Evolutionary conservation across 1,140 invertebrate species (phyloP).

Genomic region (Mylabris phalerata): DNA sequence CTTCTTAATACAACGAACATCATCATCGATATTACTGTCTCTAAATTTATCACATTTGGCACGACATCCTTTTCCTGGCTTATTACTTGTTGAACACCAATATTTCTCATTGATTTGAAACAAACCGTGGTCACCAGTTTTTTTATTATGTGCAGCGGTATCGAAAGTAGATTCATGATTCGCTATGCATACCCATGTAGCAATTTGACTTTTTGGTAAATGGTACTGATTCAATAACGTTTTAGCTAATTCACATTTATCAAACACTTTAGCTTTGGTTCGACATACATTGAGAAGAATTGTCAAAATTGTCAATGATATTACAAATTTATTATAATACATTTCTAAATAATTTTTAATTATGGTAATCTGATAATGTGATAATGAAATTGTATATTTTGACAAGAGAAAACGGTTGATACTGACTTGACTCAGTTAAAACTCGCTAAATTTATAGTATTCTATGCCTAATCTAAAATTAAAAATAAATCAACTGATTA

Average conservation of each 20-base stretch:
- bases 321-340: background rate
- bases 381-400: too few relatives aligned
- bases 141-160: background rate
- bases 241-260: constrained; percentile 7
- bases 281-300: background rate
- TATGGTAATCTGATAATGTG: too few relatives aligned
- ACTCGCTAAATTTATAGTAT: too few relatives aligned
- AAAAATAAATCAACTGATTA: too few relatives aligned
- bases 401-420: too few relatives aligned
- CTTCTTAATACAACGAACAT: constrained; percentile 4
- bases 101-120: constrained; percentile 6
- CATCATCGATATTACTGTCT: constrained; percentile 1
- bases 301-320: background rate
- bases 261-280: constrained; percentile 5
- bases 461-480: too few relatives aligned
- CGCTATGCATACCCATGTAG: constrained; percentile 6
- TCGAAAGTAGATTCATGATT: constrained; percentile 5
- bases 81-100: constrained; percentile 4
- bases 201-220: constrained; percentile 1
- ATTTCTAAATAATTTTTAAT: background rate
- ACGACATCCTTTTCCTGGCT: constrained; percentile 2
- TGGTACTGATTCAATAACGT: background rate
- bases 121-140: constrained; percentile 2
- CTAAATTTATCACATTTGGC: background rate
- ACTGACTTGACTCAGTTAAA: too few relatives aligned